phyloP scores from a whole-genome alignment of 2,113 vertebrate species.

The Vimba vimba region DNA sequence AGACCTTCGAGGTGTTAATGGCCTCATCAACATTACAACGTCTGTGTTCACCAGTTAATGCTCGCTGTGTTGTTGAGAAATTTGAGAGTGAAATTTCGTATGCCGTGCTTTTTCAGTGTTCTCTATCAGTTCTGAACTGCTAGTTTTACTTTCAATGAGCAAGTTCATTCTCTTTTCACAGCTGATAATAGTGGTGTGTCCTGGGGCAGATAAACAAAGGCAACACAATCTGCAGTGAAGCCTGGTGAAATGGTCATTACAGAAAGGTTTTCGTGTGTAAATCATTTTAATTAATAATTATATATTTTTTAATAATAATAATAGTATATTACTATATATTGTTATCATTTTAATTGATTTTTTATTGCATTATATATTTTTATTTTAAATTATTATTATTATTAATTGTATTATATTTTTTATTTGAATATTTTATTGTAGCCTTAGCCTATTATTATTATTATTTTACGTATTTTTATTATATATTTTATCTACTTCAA shows the following conservation, averaged over 20 bases:
- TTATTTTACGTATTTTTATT: too few species aligned
- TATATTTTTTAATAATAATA: too few species aligned
- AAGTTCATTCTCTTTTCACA: slow-evolving; percentile 7
- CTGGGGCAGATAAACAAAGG: not conserved
- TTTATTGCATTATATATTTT: too few species aligned
- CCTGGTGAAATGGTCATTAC: not conserved
- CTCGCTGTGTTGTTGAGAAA: not conserved
- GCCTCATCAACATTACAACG: slow-evolving; percentile 48
- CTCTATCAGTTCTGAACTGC: not conserved
- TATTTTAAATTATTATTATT: too few species aligned
- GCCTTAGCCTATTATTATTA: too few species aligned
- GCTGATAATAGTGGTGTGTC: not conserved
- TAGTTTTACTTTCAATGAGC: slow-evolving; percentile 2
- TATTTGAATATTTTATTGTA: too few species aligned
- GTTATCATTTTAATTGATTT: too few species aligned
- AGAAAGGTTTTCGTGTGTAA: slow-evolving; percentile 8
- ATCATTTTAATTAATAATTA: slow-evolving; percentile 6
- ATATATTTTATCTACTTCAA: too few species aligned
- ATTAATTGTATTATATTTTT: too few species aligned
- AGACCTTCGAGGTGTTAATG: slow-evolving; percentile 54
- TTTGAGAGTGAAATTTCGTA: not conserved
- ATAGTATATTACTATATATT: too few species aligned
- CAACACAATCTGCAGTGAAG: not conserved
- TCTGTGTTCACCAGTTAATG: slow-evolving; percentile 40
- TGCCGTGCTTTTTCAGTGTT: not conserved